Evolutionary conservation across 1,140 invertebrate genomes (phyloP).

Genomic region (Drosophila ambigua): DNA sequence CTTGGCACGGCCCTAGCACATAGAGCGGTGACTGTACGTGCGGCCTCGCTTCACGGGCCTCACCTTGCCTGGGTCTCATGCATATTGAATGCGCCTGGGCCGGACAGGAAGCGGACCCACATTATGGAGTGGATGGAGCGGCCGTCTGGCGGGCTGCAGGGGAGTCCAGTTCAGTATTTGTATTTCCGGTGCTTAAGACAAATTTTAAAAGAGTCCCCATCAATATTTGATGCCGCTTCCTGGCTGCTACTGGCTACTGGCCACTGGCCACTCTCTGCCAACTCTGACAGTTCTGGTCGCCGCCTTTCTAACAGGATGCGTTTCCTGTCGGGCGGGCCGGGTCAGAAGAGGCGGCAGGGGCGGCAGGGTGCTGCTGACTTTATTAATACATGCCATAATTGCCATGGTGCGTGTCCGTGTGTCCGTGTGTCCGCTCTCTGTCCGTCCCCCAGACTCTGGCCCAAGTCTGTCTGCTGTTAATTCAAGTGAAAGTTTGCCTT

Average conservation of each 20-base stretch:
- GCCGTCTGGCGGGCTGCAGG: not conserved
- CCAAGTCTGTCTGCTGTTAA: slow-evolving; percentile 40
- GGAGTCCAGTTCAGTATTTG: slow-evolving; percentile 47
- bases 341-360: not conserved
- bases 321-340: slow-evolving; percentile 36
- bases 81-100: slow-evolving; percentile 59
- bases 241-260: slow-evolving; percentile 50
- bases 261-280: slow-evolving; percentile 19
- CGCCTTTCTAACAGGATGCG: slow-evolving; percentile 28
- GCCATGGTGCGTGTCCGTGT: slow-evolving; percentile 6
- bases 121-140: not conserved
- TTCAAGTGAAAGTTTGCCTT: slow-evolving; percentile 51
- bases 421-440: slow-evolving; percentile 4
- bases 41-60: slow-evolving; percentile 8
- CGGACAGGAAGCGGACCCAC: slow-evolving; percentile 47
- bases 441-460: too few relatives aligned
- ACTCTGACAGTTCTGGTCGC: slow-evolving; percentile 31
- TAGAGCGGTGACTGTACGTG: slow-evolving; percentile 61
- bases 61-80: slow-evolving; percentile 38
- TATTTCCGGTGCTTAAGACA: slow-evolving; percentile 81
- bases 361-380: not conserved
- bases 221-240: slow-evolving; percentile 71
- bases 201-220: slow-evolving; percentile 77
- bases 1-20: slow-evolving; percentile 35
- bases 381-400: slow-evolving; percentile 40